These are phyloP conservation scores for Linurgus olivaceus DNA, from an alignment of 2,797 vertebrate species.

Conservation along the genomic window DNA sequence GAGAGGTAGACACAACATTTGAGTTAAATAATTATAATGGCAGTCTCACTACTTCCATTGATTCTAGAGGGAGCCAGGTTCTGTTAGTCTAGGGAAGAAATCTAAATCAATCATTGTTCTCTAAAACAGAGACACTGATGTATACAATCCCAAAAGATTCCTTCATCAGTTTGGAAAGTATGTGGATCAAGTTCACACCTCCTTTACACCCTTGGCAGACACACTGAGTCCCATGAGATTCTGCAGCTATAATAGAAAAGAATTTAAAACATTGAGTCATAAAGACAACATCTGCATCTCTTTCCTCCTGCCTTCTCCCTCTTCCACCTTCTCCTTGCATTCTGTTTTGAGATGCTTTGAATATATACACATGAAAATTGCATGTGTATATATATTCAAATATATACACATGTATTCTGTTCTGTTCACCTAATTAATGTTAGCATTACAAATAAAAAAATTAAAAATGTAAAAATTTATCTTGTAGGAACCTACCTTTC, in stretches of 20 bases:
- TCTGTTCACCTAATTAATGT: background rate
- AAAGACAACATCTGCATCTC: background rate
- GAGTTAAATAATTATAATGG: slow-evolving; percentile 42
- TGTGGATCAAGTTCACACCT: background rate
- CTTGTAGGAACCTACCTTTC: background rate
- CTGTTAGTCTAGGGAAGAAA: slow-evolving; percentile 25
- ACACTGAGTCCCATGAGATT: background rate
- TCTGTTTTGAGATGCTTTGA: background rate
- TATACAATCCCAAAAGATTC: background rate
- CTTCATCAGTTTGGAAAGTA: background rate
- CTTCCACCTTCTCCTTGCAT: background rate
- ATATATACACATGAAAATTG: background rate
- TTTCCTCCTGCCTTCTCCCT: background rate
- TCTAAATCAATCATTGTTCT: slow-evolving; percentile 32
- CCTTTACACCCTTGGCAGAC: background rate
- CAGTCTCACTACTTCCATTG: slow-evolving; percentile 13
- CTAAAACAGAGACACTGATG: background rate
- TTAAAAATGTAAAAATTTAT: background rate
- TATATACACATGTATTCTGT: background rate
- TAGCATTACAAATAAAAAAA: slow-evolving; percentile 1
- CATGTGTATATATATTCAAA: background rate
- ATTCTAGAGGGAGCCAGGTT: slow-evolving; percentile 32
- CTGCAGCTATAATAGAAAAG: background rate
- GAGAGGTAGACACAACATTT: slow-evolving; percentile 41
- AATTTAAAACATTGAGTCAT: background rate